phyloP scores from a whole-genome alignment of 2,797 vertebrate species.

The Peromyscus melanophrys region DNA sequence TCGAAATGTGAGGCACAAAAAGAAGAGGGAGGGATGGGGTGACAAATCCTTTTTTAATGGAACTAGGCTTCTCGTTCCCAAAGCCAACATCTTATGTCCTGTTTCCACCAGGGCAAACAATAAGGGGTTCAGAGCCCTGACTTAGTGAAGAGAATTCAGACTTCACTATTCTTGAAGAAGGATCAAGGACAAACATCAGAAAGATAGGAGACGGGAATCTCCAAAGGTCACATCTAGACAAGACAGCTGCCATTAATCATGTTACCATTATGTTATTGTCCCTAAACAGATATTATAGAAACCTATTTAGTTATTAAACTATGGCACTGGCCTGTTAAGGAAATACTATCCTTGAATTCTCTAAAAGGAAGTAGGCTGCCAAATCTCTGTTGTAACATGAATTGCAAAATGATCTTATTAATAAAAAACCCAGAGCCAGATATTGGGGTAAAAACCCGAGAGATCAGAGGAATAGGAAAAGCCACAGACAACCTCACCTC shows the following conservation, averaged over 20 bases:
- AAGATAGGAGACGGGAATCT: neutral
- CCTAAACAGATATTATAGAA: neutral
- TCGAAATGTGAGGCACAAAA: neutral
- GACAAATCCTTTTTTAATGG: neutral
- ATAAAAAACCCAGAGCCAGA: too few relatives aligned
- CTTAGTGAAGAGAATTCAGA: neutral
- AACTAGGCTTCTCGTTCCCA: neutral
- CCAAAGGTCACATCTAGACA: neutral
- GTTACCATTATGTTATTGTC: neutral
- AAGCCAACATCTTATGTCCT: neutral
- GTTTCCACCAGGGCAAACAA: neutral
- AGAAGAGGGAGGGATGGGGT: neutral
- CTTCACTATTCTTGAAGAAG: slow-evolving; percentile 2
- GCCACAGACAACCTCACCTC: too few relatives aligned
- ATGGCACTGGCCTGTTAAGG: neutral
- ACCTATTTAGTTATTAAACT: neutral
- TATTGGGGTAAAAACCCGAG: too few relatives aligned
- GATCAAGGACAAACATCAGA: neutral
- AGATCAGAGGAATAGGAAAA: too few relatives aligned
- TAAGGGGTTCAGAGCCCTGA: neutral
- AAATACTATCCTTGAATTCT: neutral
- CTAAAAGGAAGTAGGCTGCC: neutral
- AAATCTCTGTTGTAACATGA: neutral
- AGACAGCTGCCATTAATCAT: neutral
- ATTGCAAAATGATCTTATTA: too few relatives aligned